These are phyloP conservation scores for Acrobasis suavella DNA, from an alignment of 2,888 invertebrate genomes.

Conservation along the genomic window DNA sequence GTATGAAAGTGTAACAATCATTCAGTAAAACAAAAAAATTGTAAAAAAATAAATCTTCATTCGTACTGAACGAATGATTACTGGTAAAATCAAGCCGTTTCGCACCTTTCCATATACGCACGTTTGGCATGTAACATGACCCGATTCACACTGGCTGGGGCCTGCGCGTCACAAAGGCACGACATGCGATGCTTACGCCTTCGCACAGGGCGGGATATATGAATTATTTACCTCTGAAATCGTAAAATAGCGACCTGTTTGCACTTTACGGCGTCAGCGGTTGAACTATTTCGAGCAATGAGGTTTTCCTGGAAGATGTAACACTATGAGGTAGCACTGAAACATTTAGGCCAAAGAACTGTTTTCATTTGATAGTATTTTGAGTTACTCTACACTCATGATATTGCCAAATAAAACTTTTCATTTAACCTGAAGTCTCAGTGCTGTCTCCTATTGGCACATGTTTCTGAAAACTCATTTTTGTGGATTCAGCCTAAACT, in stretches of 20 bases:
- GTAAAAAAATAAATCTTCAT: neutral
- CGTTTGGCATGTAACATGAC: constrained; percentile 66
- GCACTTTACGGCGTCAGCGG: neutral
- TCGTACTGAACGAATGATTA: neutral
- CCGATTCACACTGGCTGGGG: constrained; percentile 81
- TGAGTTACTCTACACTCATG: too few relatives aligned
- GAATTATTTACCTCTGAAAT: neutral
- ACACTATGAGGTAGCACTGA: too few relatives aligned
- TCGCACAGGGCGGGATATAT: constrained; percentile 47
- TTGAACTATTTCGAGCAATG: too few relatives aligned
- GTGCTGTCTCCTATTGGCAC: too few relatives aligned
- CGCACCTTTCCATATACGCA: constrained; percentile 61
- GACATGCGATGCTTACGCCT: constrained; percentile 56
- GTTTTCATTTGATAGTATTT: too few relatives aligned
- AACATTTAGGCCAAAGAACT: too few relatives aligned
- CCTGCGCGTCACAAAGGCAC: constrained; percentile 41
- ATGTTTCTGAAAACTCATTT: neutral
- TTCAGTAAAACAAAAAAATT: neutral
- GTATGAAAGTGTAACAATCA: constrained; percentile 7
- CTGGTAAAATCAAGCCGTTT: constrained; percentile 28
- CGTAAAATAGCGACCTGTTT: neutral
- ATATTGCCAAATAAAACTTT: too few relatives aligned
- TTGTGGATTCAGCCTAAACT: constrained; percentile 34
- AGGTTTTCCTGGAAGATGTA: too few relatives aligned
- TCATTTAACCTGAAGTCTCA: too few relatives aligned